Evolutionary conservation across 2,797 vertebrate species (phyloP).

Genomic region (Heliangelus exortis): DNA sequence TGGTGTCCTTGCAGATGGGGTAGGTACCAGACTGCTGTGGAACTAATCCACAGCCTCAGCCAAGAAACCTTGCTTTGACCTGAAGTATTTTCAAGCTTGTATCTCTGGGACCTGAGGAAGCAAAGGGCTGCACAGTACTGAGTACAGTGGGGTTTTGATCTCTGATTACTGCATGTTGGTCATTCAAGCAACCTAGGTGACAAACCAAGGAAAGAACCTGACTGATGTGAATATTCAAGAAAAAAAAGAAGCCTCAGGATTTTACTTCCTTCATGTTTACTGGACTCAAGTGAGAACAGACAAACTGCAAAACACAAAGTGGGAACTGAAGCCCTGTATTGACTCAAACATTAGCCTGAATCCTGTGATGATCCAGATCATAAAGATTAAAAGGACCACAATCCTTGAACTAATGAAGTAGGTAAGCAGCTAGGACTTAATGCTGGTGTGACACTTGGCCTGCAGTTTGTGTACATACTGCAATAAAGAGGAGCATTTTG

Average conservation of each 20-base stretch:
- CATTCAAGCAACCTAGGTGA: background rate
- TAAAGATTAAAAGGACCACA: constrained; percentile 45
- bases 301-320: background rate
- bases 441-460: background rate
- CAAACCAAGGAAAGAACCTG: background rate
- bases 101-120: background rate
- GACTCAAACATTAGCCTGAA: constrained; percentile 29
- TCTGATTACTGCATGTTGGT: background rate
- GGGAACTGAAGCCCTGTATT: background rate
- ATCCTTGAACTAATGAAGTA: constrained; percentile 36
- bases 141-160: background rate
- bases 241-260: background rate
- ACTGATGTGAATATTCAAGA: background rate
- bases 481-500: background rate
- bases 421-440: constrained; percentile 16
- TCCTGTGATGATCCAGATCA: constrained; percentile 38
- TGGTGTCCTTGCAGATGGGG: background rate
- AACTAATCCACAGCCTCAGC: background rate
- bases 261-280: background rate
- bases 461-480: background rate
- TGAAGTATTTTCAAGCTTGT: background rate
- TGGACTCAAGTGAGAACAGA: background rate
- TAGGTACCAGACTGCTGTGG: background rate
- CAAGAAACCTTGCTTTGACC: background rate
- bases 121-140: background rate